phyloP scores from a whole-genome alignment of 2,888 invertebrate species.

The Mesopsocus fuscifrons region DNA sequence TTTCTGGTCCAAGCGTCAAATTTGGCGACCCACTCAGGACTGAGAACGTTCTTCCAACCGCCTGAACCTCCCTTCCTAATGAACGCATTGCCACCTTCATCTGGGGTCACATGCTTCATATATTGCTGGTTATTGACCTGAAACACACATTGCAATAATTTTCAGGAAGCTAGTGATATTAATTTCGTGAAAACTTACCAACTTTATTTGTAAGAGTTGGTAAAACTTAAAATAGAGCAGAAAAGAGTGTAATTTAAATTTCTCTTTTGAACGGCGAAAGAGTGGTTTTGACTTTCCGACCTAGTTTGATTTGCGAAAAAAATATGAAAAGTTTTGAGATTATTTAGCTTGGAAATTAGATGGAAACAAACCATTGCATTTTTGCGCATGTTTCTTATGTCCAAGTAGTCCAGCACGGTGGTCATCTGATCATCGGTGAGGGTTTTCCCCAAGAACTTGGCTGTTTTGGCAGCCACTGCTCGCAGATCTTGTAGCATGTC shows the following conservation, averaged over 20 bases:
- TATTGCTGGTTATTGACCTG: neutral
- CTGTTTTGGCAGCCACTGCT: constrained; percentile 24
- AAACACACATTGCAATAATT: neutral
- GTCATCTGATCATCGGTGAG: constrained; percentile 22
- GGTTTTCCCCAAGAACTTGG: constrained; percentile 24
- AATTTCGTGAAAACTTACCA: too few relatives aligned
- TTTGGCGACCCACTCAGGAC: constrained; percentile 21
- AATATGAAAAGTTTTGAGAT: too few relatives aligned
- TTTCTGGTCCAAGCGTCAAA: neutral
- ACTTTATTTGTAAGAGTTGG: too few relatives aligned
- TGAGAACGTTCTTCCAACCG: constrained; percentile 28
- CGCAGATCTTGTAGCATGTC: constrained; percentile 22
- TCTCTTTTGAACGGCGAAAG: too few relatives aligned
- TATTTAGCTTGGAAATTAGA: too few relatives aligned
- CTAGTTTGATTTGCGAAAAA: too few relatives aligned
- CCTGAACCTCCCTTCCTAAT: constrained; percentile 25
- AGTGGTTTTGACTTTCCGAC: too few relatives aligned
- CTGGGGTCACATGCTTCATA: neutral
- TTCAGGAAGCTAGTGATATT: too few relatives aligned
- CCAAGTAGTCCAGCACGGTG: constrained; percentile 25
- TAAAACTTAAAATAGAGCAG: too few relatives aligned
- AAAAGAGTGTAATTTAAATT: too few relatives aligned
- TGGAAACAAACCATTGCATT: constrained; percentile 28
- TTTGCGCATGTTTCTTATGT: constrained; percentile 29
- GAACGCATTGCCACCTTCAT: constrained; percentile 15